Conservation (phyloP, 2,888 invertebrate species). For the Caenorhabditis doughertyi region DNA sequence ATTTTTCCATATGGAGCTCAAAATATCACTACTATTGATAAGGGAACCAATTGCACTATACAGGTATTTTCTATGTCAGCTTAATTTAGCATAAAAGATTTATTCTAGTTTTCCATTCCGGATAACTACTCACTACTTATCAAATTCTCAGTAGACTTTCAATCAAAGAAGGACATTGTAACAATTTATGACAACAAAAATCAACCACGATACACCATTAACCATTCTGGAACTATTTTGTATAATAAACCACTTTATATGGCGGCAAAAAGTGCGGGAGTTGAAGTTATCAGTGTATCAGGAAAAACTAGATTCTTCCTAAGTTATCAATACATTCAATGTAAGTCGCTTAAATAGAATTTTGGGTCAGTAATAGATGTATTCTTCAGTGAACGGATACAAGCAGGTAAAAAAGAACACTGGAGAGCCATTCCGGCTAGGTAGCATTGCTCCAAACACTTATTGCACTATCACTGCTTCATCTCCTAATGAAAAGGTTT, state of each 20-base stretch:
- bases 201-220: background rate
- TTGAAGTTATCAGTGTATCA: constrained; percentile 7
- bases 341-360: constrained; percentile 23
- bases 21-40: background rate
- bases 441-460: background rate
- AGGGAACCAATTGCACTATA: constrained; percentile 16
- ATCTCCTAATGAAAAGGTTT: constrained; percentile 7
- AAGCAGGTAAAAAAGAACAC: constrained; percentile 15
- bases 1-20: background rate
- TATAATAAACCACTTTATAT: background rate
- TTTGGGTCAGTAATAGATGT: background rate
- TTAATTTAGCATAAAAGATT: background rate
- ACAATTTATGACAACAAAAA: background rate
- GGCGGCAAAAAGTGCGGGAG: background rate
- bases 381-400: constrained; percentile 29
- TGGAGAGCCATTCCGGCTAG: constrained; percentile 20
- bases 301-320: constrained; percentile 21
- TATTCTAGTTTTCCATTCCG: constrained; percentile 22
- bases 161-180: background rate
- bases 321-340: constrained; percentile 4
- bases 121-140: constrained; percentile 17
- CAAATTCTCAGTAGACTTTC: background rate
- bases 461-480: constrained; percentile 33
- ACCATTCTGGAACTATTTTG: background rate
- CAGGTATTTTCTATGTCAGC: background rate